Conservation (phyloP, 2,888 invertebrate species). For the Cacoxenus indagator region DNA sequence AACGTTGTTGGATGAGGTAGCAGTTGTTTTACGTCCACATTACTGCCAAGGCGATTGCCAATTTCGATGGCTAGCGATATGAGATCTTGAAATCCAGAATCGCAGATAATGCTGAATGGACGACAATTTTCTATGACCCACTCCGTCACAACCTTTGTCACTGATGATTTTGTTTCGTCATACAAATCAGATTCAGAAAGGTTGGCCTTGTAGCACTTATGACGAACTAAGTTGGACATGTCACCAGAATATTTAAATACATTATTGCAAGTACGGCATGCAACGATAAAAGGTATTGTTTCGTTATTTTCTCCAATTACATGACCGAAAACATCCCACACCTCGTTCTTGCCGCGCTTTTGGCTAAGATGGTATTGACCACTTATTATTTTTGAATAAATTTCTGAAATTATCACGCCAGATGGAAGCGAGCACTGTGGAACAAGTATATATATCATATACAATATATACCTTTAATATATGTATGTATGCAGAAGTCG, state of each 20-base stretch:
- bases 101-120: background rate
- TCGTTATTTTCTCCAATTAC: background rate
- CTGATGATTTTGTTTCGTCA: background rate
- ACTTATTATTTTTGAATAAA: background rate
- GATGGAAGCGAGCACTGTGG: background rate
- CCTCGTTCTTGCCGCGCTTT: background rate
- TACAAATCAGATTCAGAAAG: background rate
- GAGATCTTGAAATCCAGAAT: background rate
- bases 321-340: background rate
- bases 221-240: no score
- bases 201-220: background rate
- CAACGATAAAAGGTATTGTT: background rate
- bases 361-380: background rate
- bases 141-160: no score
- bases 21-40: background rate
- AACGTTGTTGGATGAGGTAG: background rate
- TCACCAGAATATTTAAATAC: no score
- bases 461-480: no score
- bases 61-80: background rate
- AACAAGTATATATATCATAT: background rate
- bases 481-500: background rate
- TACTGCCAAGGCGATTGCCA: background rate
- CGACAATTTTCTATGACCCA: background rate
- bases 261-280: background rate
- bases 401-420: background rate